A percentile compares a stretch with the other conserved stretches of the same genome.
These are phyloP conservation scores for Formica aserva DNA, from an alignment of 2,888 invertebrate species.

Conservation along the genomic window DNA sequence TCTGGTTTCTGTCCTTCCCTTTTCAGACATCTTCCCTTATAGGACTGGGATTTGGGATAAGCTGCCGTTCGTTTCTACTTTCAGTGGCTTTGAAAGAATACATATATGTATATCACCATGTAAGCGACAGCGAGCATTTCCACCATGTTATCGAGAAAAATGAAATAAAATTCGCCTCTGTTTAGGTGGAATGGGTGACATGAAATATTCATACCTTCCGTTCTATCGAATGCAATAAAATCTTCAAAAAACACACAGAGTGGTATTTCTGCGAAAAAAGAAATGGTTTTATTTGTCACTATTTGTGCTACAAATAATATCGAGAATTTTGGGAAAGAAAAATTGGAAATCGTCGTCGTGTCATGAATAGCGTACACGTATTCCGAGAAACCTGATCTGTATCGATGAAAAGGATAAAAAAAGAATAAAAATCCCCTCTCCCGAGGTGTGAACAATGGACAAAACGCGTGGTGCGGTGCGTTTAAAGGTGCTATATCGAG, in stretches of 20 bases:
- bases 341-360: conserved; percentile 2
- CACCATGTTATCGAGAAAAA: not conserved
- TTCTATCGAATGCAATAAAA: conserved; percentile 17
- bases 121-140: conserved; percentile 6
- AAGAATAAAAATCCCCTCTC: not conserved
- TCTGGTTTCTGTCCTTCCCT: not conserved
- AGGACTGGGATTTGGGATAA: not conserved
- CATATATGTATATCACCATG: not conserved
- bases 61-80: not conserved
- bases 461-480: not conserved
- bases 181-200: not conserved
- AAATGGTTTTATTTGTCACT: conserved; percentile 5
- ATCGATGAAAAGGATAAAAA: conserved; percentile 15
- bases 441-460: conserved; percentile 33
- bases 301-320: not conserved
- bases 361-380: not conserved
- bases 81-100: not conserved
- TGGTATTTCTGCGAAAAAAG: not conserved
- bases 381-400: conserved; percentile 12
- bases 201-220: conserved; percentile 10
- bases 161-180: not conserved
- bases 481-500: conserved; percentile 34
- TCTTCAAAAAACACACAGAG: not conserved
- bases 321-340: not conserved
- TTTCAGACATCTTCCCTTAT: not conserved